Evolutionary conservation across 1,140 invertebrate species (phyloP).

Genomic region (Drosophila pectinifera): DNA sequence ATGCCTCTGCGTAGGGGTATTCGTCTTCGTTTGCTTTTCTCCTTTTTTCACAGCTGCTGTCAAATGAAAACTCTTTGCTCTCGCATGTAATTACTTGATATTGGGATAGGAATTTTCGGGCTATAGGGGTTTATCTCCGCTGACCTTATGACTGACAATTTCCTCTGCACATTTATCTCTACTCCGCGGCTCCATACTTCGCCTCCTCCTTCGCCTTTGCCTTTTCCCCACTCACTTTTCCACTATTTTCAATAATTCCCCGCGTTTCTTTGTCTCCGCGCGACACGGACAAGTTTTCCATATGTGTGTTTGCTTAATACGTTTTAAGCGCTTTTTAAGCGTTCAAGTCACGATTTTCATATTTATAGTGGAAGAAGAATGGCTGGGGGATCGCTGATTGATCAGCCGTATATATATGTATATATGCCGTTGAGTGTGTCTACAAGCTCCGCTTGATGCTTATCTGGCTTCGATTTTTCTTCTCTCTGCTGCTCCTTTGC

Average conservation of each 20-base stretch:
- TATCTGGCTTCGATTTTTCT: constrained; percentile 74
- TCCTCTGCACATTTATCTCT: constrained; percentile 71
- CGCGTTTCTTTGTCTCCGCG: constrained; percentile 44
- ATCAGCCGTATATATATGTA: constrained; percentile 51
- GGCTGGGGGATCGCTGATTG: constrained; percentile 62
- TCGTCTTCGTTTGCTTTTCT: constrained; percentile 11
- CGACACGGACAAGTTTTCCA: constrained; percentile 81
- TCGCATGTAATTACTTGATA: constrained; percentile 64
- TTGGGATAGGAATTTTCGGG: constrained; percentile 44
- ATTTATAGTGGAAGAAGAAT: constrained; percentile 55
- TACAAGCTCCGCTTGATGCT: constrained; percentile 53
- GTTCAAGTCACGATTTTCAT: constrained; percentile 84
- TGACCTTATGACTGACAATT: constrained; percentile 83
- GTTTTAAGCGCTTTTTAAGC: constrained; percentile 83
- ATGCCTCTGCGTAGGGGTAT: constrained; percentile 72
- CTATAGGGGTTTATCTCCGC: constrained; percentile 28
- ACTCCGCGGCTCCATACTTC: constrained; percentile 4
- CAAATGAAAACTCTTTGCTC: constrained; percentile 49
- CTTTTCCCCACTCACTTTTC: constrained; percentile 36
- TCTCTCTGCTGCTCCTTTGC: constrained; percentile 8
- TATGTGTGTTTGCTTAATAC: constrained; percentile 78
- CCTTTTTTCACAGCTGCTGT: constrained; percentile 72
- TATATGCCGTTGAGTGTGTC: constrained; percentile 29
- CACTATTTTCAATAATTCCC: constrained; percentile 70
- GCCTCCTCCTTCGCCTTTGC: neutral